Conservation (phyloP, 2,797 vertebrate genomes). For the Lophotriccus pileatus region DNA sequence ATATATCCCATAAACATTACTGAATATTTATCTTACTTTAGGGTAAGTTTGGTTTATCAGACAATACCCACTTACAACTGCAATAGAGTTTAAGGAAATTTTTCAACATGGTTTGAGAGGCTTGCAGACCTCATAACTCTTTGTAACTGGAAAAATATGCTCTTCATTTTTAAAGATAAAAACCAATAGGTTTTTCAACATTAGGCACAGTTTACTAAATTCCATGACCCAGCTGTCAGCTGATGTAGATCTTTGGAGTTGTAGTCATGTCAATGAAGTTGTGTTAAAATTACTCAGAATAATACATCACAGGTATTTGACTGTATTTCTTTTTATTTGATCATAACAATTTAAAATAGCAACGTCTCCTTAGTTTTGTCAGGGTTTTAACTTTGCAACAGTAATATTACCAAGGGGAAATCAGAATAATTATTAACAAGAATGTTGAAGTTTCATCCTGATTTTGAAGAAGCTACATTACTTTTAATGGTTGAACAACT, state of each 20-base stretch:
- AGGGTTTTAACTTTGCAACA: not conserved
- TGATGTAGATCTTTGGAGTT: not conserved
- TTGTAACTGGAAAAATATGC: not conserved
- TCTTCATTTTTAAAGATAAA: not conserved
- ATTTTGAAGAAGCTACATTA: not conserved
- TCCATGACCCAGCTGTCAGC: not conserved
- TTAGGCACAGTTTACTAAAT: not conserved
- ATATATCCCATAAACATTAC: not conserved
- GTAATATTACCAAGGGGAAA: not conserved
- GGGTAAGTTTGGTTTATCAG: not conserved
- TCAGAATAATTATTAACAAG: not conserved
- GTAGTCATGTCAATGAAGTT: not conserved
- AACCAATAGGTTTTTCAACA: not conserved
- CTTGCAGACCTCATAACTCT: not conserved
- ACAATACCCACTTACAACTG: not conserved
- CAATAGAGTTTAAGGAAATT: not conserved
- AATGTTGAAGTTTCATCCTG: not conserved
- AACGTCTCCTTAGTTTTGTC: not conserved
- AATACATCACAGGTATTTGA: not conserved
- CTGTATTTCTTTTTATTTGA: not conserved
- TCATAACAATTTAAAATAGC: not conserved
- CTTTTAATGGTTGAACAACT: not conserved
- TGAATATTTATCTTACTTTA: not conserved
- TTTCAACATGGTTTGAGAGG: not conserved
- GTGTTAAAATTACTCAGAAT: not conserved